Evolutionary conservation across 1,140 invertebrate species (phyloP).

Genomic region (Triops cancriformis): DNA sequence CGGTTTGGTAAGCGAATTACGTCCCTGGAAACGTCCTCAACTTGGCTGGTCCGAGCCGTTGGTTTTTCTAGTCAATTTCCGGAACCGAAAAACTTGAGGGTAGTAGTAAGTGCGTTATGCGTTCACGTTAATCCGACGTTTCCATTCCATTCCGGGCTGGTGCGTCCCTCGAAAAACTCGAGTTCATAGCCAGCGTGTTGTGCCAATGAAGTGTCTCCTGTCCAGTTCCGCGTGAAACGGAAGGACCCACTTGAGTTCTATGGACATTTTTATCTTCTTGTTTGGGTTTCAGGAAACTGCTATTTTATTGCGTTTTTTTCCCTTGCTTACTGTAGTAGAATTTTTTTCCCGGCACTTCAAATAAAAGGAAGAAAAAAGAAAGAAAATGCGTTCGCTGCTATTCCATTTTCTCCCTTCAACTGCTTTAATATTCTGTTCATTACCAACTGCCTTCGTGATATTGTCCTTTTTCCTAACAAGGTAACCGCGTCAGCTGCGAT

Average conservation of each 20-base stretch:
- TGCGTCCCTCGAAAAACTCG: background rate
- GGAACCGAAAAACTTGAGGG: background rate
- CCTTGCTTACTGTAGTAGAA: background rate
- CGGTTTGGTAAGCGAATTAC: background rate
- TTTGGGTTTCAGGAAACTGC: background rate
- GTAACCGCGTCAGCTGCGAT: no score
- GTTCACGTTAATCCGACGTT: background rate
- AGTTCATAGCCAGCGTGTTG: background rate
- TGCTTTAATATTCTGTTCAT: background rate
- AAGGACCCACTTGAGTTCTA: constrained; percentile 1
- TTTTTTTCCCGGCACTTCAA: background rate
- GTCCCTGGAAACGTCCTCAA: background rate
- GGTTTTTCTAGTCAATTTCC: constrained; percentile 1
- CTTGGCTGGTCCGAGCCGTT: background rate
- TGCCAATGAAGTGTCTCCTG: background rate
- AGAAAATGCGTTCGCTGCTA: background rate
- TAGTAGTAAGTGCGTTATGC: background rate
- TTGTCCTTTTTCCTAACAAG: background rate
- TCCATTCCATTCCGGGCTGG: background rate
- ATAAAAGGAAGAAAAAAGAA: background rate
- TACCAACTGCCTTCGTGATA: background rate
- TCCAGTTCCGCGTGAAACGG: constrained; percentile 12
- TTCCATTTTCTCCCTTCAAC: background rate
- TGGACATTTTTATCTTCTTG: background rate
- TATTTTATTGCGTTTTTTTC: background rate